Conservation (phyloP, 2,888 invertebrate species). For the Parnassius orleans region DNA sequence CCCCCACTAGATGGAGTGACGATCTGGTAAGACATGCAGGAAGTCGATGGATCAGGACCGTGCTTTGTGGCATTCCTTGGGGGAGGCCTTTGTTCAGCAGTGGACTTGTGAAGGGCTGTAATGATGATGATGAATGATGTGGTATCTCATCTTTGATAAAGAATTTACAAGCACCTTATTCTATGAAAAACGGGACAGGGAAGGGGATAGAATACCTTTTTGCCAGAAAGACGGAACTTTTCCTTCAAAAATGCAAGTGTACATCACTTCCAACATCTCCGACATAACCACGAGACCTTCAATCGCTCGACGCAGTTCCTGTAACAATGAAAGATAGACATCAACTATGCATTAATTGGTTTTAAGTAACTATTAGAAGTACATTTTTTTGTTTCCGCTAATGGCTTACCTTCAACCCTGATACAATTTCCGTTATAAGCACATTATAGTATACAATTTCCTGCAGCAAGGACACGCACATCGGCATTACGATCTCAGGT, state of each 20-base stretch:
- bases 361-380: neutral
- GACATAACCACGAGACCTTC: slow-evolving; percentile 95
- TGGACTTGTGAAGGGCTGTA: too few relatives aligned
- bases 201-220: slow-evolving; percentile 67
- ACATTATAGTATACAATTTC: slow-evolving; percentile 81
- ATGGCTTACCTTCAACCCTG: slow-evolving; percentile 55
- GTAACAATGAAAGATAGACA: slow-evolving; percentile 2
- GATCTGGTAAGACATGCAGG: too few relatives aligned
- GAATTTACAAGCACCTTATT: too few relatives aligned
- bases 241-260: slow-evolving; percentile 89
- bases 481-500: slow-evolving; percentile 84
- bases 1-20: too few relatives aligned
- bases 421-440: slow-evolving; percentile 53
- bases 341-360: neutral
- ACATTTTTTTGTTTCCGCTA: too few relatives aligned
- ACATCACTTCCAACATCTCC: slow-evolving; percentile 89
- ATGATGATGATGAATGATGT: too few relatives aligned
- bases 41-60: too few relatives aligned
- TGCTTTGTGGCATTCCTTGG: too few relatives aligned
- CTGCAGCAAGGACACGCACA: slow-evolving; percentile 92
- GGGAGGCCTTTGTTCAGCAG: too few relatives aligned
- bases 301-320: slow-evolving; percentile 89
- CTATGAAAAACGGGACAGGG: too few relatives aligned
- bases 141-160: too few relatives aligned
- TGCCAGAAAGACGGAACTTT: slow-evolving; percentile 88